Evolutionary conservation across 2,113 vertebrate genomes (phyloP), one percentile per base, ranked within the genome.

Genomic region (Brachirus orientalis): DNA sequence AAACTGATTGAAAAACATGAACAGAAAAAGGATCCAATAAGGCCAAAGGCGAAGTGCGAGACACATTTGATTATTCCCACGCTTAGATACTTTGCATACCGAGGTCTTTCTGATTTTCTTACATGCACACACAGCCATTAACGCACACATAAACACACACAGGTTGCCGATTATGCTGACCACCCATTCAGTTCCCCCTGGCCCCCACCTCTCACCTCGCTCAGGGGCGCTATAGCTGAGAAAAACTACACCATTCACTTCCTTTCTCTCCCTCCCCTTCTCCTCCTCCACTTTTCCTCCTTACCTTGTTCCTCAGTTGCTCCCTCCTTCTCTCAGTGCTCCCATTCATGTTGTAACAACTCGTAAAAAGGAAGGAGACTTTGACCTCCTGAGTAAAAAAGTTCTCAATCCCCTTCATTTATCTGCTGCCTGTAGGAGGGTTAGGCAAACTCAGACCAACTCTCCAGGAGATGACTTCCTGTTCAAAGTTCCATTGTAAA

Each of bases 331-430:
- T 69, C 71, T 86, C 69, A 56, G 73, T 90, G 84, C 88, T 89
- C 87, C 85, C 82, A 87, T 90, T 92, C 90, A 89, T 92, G 91
- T 92, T 85, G 88, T 88, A 91, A 92, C 91, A 90, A 91, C 91
- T 93, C 86, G 46, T 93, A 93, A 93, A 93, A 93, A 94, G 86
- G 80, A 82, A 88, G 69, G 85, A 87, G 91, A 93, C 92, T 93
- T 93, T 93, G 92, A 94, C 91, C 92, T 76, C 64, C 45, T 86
- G 75, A 72, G 85, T 86, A 77, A 86, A 88, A 90, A 90, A 68
- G 72, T 63, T 85, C 85, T 76, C 82, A 50, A 61, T 73, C 75
- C 68, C 59, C 70, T 56, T 66, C 13, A 62, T 58, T 83, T 74
- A 80, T 85, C 82, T 69, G 75, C 57, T 52, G 45, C 41, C 62